Percentiles rank a stretch among this genome's conserved stretches.
These are phyloP conservation scores for Phymatocera aterrima DNA, from an alignment of 2,888 invertebrate genomes.

Conservation along the genomic window DNA sequence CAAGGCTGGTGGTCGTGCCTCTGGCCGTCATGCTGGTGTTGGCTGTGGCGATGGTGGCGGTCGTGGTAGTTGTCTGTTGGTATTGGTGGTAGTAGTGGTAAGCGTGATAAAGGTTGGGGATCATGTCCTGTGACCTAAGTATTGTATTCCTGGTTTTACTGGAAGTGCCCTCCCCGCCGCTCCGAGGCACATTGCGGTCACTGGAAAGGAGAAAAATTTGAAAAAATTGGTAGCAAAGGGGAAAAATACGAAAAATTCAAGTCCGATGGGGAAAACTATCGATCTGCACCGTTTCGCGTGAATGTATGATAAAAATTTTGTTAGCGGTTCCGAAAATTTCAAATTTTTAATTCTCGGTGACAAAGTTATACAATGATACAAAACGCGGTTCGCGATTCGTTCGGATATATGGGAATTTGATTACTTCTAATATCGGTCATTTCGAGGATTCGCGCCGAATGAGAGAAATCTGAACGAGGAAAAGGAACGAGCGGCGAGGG, in stretches of 20 bases:
- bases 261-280: not conserved
- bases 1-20: constrained; percentile 30
- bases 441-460: not conserved
- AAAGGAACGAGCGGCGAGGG: too few species aligned
- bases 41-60: constrained; percentile 5
- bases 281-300: not conserved
- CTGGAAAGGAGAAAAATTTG: not conserved
- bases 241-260: not conserved
- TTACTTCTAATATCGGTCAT: not conserved
- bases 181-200: not conserved
- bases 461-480: not conserved
- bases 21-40: constrained; percentile 25
- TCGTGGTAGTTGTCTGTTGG: not conserved
- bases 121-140: not conserved
- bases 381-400: not conserved
- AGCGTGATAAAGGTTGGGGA: constrained; percentile 1
- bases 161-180: too few species aligned
- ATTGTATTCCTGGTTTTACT: not conserved
- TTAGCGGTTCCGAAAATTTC: too few species aligned
- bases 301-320: too few species aligned
- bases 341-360: not conserved
- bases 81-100: not conserved
- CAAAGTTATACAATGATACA: not conserved
- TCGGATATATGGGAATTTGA: not conserved
- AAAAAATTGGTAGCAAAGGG: not conserved